These are phyloP conservation scores for Taenaris catops DNA, from an alignment of 2,888 invertebrate genomes.

Conservation along the genomic window DNA sequence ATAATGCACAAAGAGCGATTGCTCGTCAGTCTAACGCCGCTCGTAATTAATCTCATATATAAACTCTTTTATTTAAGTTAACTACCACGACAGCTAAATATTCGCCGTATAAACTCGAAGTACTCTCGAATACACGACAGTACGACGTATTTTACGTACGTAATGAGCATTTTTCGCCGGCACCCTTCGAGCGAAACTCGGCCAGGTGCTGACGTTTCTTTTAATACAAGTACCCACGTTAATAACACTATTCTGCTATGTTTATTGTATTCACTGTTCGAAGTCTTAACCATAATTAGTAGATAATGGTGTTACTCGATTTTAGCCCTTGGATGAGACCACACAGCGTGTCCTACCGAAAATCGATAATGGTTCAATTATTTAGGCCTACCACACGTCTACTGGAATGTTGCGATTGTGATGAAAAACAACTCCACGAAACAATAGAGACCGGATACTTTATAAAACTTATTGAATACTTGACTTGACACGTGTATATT, in stretches of 20 bases:
- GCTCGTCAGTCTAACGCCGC: slow-evolving; percentile 24
- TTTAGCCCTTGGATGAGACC: slow-evolving; percentile 4
- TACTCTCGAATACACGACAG: slow-evolving; percentile 1
- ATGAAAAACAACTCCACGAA: slow-evolving; percentile 4
- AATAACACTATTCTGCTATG: slow-evolving; percentile 10
- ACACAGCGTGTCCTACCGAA: slow-evolving; percentile 2
- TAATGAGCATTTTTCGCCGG: slow-evolving; percentile 3
- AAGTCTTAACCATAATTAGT: slow-evolving; percentile 38
- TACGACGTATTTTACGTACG: neutral
- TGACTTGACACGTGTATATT: too few relatives aligned
- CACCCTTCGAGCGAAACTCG: too few relatives aligned
- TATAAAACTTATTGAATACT: slow-evolving; percentile 3
- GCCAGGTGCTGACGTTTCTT: slow-evolving; percentile 4
- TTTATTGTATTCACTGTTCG: slow-evolving; percentile 16
- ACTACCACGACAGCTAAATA: slow-evolving; percentile 15
- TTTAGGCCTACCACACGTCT: slow-evolving; percentile 24
- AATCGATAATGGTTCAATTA: slow-evolving; percentile 13
- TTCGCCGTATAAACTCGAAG: neutral
- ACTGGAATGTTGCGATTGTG: slow-evolving; percentile 9
- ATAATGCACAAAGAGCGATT: slow-evolving; percentile 19
- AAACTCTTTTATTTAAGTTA: slow-evolving; percentile 5
- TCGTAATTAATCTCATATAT: slow-evolving; percentile 5
- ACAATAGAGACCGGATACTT: slow-evolving; percentile 5
- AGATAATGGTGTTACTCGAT: slow-evolving; percentile 19
- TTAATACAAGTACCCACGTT: slow-evolving; percentile 1